A percentile compares a stretch with the other conserved stretches of the same genome.
Evolutionary conservation across 2,113 vertebrate species (phyloP).

Genomic region (Gambusia affinis): DNA sequence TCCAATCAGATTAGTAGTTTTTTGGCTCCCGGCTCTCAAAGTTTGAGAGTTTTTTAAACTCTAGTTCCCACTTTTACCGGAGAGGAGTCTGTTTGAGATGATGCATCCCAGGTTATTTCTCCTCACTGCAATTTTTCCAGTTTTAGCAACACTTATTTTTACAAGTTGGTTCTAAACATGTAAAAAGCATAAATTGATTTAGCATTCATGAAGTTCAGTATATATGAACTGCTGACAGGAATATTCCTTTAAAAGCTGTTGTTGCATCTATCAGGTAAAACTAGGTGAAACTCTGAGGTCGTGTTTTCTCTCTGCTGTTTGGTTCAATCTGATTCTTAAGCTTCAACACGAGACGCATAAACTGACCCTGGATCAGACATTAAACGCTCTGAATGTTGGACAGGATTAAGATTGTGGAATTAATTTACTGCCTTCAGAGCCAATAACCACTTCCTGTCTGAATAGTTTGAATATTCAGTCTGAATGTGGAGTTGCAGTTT

Average conservation of each 20-base stretch:
- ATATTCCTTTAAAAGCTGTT: neutral
- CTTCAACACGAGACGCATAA: slow-evolving; percentile 25
- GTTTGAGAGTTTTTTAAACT: too few relatives aligned
- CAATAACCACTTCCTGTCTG: neutral
- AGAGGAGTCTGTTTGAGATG: too few relatives aligned
- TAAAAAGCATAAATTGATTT: too few relatives aligned
- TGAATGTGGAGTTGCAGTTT: neutral
- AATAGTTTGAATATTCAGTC: neutral
- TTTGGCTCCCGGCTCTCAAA: too few relatives aligned
- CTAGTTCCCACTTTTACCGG: too few relatives aligned
- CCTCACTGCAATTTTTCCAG: too few relatives aligned
- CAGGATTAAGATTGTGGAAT: slow-evolving; percentile 41
- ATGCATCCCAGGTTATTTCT: too few relatives aligned
- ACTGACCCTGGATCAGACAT: slow-evolving; percentile 12
- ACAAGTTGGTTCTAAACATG: too few relatives aligned
- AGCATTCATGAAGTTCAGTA: too few relatives aligned
- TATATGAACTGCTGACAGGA: neutral
- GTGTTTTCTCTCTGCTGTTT: neutral
- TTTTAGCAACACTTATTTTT: too few relatives aligned
- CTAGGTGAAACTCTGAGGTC: neutral
- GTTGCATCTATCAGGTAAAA: neutral
- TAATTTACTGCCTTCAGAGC: neutral
- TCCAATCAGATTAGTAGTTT: too few relatives aligned
- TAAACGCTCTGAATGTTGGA: slow-evolving; percentile 37
- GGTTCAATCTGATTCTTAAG: neutral